phyloP scores from a whole-genome alignment of 2,113 vertebrate genomes.

The Channa argus region DNA sequence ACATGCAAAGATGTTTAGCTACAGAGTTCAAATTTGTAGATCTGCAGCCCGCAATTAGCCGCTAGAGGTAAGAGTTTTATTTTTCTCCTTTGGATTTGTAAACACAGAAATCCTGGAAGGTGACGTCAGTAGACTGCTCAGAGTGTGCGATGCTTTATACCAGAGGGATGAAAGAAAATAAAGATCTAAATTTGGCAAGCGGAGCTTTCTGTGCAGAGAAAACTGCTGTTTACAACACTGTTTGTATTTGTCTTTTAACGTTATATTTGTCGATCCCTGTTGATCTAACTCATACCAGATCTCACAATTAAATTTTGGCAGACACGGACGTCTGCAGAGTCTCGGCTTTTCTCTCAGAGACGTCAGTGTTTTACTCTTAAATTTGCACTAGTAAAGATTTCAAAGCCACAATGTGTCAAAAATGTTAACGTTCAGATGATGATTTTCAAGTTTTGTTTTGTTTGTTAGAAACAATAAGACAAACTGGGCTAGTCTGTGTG shows the following conservation, averaged over 20 bases:
- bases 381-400: not conserved
- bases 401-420: no score
- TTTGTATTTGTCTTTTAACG: not conserved
- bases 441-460: no score
- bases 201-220: not conserved
- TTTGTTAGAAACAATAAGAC: no score
- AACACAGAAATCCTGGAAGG: slow-evolving; percentile 22
- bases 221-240: not conserved
- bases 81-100: slow-evolving; percentile 4
- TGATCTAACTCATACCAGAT: not conserved
- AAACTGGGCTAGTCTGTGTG: no score
- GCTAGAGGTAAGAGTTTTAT: slow-evolving; percentile 2
- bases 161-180: not conserved
- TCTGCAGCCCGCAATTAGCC: not conserved
- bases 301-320: not conserved
- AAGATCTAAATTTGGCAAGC: not conserved
- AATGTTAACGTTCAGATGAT: no score
- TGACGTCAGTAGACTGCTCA: not conserved
- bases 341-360: not conserved
- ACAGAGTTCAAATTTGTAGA: not conserved
- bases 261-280: not conserved
- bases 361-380: not conserved
- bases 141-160: slow-evolving; percentile 16
- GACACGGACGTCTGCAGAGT: not conserved
- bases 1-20: slow-evolving; percentile 8